A percentile compares a stretch with the other conserved stretches of the same genome.
Conservation (phyloP, 2,888 invertebrate species). For the Criorhina ranunculi region DNA sequence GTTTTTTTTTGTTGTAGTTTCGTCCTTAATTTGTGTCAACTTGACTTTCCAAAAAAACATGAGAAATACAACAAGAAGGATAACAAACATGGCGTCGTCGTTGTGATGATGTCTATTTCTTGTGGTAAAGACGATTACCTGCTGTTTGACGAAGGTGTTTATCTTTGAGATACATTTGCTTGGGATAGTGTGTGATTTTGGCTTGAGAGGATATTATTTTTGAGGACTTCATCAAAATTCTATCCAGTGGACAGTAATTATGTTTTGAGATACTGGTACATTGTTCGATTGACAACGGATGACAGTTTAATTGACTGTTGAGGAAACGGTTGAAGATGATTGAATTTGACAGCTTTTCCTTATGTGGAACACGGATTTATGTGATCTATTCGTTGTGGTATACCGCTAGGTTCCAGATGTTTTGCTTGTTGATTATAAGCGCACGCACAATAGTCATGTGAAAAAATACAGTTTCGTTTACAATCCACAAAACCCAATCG, state of each 20-base stretch:
- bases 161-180: constrained; percentile 60
- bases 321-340: not conserved
- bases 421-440: no score
- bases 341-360: not conserved
- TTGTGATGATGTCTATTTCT: constrained; percentile 16
- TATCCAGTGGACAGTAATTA: constrained; percentile 46
- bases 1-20: constrained; percentile 46
- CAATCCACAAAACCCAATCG: no score
- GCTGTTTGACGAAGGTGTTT: constrained; percentile 70
- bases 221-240: constrained; percentile 58
- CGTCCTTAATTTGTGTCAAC: constrained; percentile 73
- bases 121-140: constrained; percentile 56
- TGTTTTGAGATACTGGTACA: constrained; percentile 31
- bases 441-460: no score
- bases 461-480: no score
- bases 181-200: constrained; percentile 38
- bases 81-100: constrained; percentile 57
- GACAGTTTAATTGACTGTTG: constrained; percentile 70
- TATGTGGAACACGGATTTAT: not conserved
- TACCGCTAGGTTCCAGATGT: not conserved
- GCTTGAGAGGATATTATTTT: not conserved
- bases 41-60: constrained; percentile 55
- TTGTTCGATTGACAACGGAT: constrained; percentile 70
- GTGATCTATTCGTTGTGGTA: not conserved
- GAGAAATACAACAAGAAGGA: constrained; percentile 44